These are phyloP conservation scores for Neotoxoptera formosana DNA, from an alignment of 1,140 invertebrate genomes.

Conservation along the genomic window DNA sequence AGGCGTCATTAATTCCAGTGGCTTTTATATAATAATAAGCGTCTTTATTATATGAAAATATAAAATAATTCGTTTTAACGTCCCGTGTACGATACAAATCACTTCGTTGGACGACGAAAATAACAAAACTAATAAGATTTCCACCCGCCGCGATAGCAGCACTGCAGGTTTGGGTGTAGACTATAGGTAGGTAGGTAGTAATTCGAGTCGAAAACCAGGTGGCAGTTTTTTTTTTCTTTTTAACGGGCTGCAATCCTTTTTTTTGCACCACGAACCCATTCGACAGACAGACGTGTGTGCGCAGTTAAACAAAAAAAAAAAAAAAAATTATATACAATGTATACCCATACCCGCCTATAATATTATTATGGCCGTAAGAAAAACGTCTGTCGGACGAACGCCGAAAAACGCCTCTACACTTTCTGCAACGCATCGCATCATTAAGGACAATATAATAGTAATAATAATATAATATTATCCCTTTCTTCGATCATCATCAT, in stretches of 20 bases:
- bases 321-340: not conserved
- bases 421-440: slow-evolving; percentile 7
- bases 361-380: not conserved
- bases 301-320: not conserved
- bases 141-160: not conserved
- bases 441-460: not conserved
- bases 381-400: not conserved
- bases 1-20: not conserved
- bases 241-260: slow-evolving; percentile 6
- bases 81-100: not conserved
- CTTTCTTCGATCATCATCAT: not conserved
- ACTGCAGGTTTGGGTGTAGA: too few relatives aligned
- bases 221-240: not conserved
- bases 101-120: not conserved
- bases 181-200: not conserved
- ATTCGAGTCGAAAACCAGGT: slow-evolving; percentile 26
- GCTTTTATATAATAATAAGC: not conserved
- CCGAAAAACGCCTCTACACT: not conserved
- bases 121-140: not conserved
- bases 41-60: not conserved
- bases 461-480: not conserved
- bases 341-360: not conserved
- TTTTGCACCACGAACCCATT: slow-evolving; percentile 1
- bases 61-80: not conserved
- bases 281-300: not conserved